phyloP scores from a whole-genome alignment of 2,113 vertebrate species.

The Oceanodroma tethys region DNA sequence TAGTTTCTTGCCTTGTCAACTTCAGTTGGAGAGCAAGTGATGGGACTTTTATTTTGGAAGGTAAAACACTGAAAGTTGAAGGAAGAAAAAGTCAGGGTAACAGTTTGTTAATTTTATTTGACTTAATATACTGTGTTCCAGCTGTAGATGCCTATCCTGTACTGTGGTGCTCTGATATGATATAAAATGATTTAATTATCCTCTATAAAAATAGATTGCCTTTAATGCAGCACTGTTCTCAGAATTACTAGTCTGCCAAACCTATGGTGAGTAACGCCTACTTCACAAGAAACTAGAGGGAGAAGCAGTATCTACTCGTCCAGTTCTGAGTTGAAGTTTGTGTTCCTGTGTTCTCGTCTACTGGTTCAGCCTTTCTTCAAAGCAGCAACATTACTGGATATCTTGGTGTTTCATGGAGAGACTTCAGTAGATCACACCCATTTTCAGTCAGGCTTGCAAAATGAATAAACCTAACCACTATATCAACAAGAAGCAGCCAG shows the following conservation, averaged over 20 bases:
- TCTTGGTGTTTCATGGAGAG: not conserved
- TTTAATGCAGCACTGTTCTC: not conserved
- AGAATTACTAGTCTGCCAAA: not conserved
- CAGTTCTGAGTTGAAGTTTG: not conserved
- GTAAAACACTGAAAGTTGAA: not conserved
- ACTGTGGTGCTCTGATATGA: not conserved
- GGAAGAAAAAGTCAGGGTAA: not conserved
- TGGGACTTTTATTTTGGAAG: not conserved
- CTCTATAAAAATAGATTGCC: not conserved
- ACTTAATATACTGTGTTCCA: not conserved
- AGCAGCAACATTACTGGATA: not conserved
- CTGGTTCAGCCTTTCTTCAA: not conserved
- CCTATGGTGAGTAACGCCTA: not conserved
- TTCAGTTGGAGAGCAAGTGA: not conserved
- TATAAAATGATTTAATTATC: not conserved
- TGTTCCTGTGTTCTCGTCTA: not conserved
- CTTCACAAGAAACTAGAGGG: not conserved
- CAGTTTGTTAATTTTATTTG: not conserved
- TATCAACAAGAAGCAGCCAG: not conserved
- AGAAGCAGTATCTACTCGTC: not conserved
- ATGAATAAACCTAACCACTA: not conserved
- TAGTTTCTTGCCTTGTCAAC: not conserved
- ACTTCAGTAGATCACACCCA: not conserved
- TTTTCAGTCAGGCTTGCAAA: not conserved
- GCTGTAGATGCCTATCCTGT: not conserved